phyloP scores from a whole-genome alignment of 2,888 invertebrate genomes.

The Xylophagus ater region DNA sequence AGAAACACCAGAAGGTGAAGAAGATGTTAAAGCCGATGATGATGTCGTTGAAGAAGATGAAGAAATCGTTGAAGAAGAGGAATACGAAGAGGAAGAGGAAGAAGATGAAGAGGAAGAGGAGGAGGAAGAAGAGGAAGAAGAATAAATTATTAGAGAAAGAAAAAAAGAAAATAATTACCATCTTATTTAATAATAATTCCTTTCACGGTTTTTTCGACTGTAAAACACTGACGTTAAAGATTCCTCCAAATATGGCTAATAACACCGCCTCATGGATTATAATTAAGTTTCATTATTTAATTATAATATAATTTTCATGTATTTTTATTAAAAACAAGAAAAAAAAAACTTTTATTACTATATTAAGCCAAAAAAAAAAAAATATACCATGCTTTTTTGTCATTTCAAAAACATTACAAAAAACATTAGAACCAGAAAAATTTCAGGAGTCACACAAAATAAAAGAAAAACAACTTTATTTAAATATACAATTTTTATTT shows the following conservation, averaged over 20 bases:
- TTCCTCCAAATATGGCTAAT: conserved; percentile 5
- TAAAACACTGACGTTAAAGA: too few species aligned
- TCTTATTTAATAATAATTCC: conserved; percentile 24
- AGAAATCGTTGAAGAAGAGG: conserved; percentile 66
- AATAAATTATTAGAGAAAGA: conserved; percentile 34
- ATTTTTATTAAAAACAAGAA: conserved; percentile 18
- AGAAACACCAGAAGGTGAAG: conserved; percentile 85
- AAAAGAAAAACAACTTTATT: neutral
- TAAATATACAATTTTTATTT: neutral
- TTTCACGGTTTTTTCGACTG: too few species aligned
- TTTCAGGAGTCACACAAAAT: neutral
- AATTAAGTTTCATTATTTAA: conserved; percentile 18
- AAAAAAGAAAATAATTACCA: conserved; percentile 31
- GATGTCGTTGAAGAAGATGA: conserved; percentile 63
- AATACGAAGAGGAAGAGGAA: conserved; percentile 61
- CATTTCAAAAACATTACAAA: conserved; percentile 1
- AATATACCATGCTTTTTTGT: conserved; percentile 14
- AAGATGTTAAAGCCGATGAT: conserved; percentile 66
- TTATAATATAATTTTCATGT: conserved; percentile 19
- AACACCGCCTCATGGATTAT: conserved; percentile 12
- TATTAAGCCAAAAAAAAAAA: conserved; percentile 13
- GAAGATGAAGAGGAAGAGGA: conserved; percentile 54
- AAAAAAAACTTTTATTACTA: conserved; percentile 13
- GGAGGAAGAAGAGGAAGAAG: conserved; percentile 42
- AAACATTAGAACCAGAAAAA: conserved; percentile 1